Conservation (phyloP, 1,140 invertebrate species). For the Kradibia gibbosae region DNA sequence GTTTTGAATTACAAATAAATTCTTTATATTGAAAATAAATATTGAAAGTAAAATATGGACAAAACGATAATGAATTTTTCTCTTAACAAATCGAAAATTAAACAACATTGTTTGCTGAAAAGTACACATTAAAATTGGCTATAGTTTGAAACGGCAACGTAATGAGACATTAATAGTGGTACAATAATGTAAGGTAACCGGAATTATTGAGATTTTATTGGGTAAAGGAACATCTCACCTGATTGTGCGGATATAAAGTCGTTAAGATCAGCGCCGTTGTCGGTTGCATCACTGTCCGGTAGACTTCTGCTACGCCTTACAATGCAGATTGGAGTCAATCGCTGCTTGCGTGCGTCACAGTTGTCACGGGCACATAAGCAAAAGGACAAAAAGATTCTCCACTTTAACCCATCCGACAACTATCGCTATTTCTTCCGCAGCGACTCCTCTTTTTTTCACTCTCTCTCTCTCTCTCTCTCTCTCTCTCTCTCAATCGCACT, state of each 20-base stretch:
- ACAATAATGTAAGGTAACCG: no score
- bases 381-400: slow-evolving; percentile 46
- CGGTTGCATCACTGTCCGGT: slow-evolving; percentile 63
- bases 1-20: no score
- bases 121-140: no score
- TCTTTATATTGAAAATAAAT: no score
- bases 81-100: no score
- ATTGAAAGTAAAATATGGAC: no score
- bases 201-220: no score
- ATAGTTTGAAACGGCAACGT: no score
- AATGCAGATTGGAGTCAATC: slow-evolving; percentile 61
- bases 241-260: slow-evolving; percentile 64
- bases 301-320: slow-evolving; percentile 66
- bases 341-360: slow-evolving; percentile 52
- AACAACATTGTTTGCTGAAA: no score
- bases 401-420: slow-evolving; percentile 37
- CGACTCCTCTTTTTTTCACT: not conserved
- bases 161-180: no score
- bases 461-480: slow-evolving; percentile 6
- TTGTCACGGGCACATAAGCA: slow-evolving; percentile 42
- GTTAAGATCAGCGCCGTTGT: slow-evolving; percentile 60
- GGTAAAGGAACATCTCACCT: slow-evolving; percentile 54
- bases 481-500: not conserved
- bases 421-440: no score
- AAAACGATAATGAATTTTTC: no score